Conservation (phyloP, 2,797 vertebrate species). For the Anniella stebbinsi region DNA sequence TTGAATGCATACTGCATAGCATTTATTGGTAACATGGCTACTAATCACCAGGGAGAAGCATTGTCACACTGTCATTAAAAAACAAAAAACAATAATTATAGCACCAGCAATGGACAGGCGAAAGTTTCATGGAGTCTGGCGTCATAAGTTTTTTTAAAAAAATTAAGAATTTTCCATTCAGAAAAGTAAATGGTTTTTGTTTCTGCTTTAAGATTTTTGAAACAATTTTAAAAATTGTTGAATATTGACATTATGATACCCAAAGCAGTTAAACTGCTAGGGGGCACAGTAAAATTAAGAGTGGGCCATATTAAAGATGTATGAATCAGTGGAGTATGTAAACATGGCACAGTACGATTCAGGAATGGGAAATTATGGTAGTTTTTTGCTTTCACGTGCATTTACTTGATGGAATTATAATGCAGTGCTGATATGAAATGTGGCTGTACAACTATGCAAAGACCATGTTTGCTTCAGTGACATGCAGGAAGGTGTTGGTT, state of each 20-base stretch:
- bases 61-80: conserved; percentile 58
- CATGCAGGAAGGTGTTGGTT: background rate
- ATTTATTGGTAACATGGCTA: conserved; percentile 45
- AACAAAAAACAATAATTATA: conserved; percentile 50
- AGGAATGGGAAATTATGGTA: conserved; percentile 2
- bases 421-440: conserved; percentile 60
- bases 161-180: conserved; percentile 60
- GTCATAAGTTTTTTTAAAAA: conserved; percentile 59
- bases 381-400: conserved; percentile 38
- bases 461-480: conserved; percentile 44
- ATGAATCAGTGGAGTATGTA: too few relatives aligned
- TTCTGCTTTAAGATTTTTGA: conserved; percentile 26
- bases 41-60: conserved; percentile 57
- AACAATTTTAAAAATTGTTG: conserved; percentile 57
- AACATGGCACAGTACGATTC: background rate
- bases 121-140: conserved; percentile 64
- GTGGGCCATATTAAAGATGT: background rate
- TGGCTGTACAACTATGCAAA: conserved; percentile 46
- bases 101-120: conserved; percentile 72
- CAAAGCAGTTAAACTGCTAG: background rate
- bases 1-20: conserved; percentile 52
- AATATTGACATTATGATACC: conserved; percentile 17
- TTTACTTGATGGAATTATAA: conserved; percentile 45
- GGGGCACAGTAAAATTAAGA: background rate
- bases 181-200: conserved; percentile 54